phyloP scores from a whole-genome alignment of 2,888 invertebrate species.

The Eulithis testata region DNA sequence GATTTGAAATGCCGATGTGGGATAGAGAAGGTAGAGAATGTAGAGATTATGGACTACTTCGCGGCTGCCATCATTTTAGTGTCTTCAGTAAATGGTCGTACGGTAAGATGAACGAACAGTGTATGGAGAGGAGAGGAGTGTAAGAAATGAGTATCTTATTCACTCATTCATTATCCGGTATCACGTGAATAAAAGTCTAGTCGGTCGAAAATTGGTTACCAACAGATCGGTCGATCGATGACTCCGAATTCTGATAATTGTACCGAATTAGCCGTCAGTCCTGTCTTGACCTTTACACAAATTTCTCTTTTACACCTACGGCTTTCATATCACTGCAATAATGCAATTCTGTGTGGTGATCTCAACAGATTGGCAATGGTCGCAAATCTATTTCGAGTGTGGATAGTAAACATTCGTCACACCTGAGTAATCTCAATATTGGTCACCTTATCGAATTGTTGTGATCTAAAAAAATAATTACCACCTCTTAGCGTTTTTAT shows the following conservation, averaged over 20 bases:
- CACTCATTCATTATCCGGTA: too few relatives aligned
- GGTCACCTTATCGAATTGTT: slow-evolving; percentile 14
- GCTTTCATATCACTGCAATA: slow-evolving; percentile 19
- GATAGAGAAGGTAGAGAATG: background rate
- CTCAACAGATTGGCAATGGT: slow-evolving; percentile 64
- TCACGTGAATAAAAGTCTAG: too few relatives aligned
- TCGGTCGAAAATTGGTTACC: slow-evolving; percentile 4
- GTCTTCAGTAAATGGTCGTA: too few relatives aligned
- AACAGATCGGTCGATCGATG: background rate
- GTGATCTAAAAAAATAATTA: background rate
- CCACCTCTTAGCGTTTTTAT: background rate
- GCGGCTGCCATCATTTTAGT: background rate
- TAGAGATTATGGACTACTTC: background rate
- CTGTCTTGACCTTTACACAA: slow-evolving; percentile 15
- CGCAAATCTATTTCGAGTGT: slow-evolving; percentile 57
- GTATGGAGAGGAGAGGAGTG: too few relatives aligned
- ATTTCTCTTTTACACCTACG: slow-evolving; percentile 29
- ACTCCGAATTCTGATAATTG: slow-evolving; percentile 10
- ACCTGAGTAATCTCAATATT: slow-evolving; percentile 32
- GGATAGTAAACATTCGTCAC: slow-evolving; percentile 34
- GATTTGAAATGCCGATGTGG: background rate
- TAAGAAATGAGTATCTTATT: too few relatives aligned
- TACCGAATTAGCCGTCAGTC: slow-evolving; percentile 14
- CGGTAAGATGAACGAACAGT: too few relatives aligned
- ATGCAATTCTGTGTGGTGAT: slow-evolving; percentile 51